Evolutionary conservation across 2,888 invertebrate genomes (phyloP).

Genomic region (Tenthredo distinguenda): DNA sequence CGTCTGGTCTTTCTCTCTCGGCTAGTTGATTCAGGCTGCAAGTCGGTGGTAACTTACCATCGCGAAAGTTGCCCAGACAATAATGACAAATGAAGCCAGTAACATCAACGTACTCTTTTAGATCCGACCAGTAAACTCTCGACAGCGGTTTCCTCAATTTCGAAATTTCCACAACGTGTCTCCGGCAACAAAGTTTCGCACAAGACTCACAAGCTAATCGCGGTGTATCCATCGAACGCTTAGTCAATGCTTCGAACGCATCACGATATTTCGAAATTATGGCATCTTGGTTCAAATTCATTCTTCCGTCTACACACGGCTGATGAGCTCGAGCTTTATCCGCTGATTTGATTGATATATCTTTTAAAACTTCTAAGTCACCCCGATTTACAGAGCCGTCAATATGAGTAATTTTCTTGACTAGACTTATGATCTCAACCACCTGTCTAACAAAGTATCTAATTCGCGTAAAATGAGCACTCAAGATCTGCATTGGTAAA

Average conservation of each 20-base stretch:
- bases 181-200: conserved; percentile 59
- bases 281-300: conserved; percentile 57
- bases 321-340: conserved; percentile 31
- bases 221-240: conserved; percentile 58
- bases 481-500: too few species aligned
- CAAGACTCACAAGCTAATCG: conserved; percentile 58
- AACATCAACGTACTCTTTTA: not conserved
- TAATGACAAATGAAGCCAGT: conserved; percentile 4
- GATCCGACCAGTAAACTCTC: conserved; percentile 48
- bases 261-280: conserved; percentile 52
- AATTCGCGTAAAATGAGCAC: too few species aligned
- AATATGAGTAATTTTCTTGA: too few species aligned
- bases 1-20: not conserved
- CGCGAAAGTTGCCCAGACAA: conserved; percentile 56
- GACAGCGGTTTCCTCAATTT: conserved; percentile 55
- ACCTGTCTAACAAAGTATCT: too few species aligned
- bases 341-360: conserved; percentile 35
- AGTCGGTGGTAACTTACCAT: conserved; percentile 61
- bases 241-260: conserved; percentile 58
- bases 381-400: too few species aligned
- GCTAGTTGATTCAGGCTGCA: conserved; percentile 64
- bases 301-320: conserved; percentile 33
- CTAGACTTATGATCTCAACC: too few species aligned
- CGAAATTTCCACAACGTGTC: conserved; percentile 52
- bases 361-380: not conserved